Conservation (phyloP, 2,797 vertebrate species). For the Prionace glauca region DNA sequence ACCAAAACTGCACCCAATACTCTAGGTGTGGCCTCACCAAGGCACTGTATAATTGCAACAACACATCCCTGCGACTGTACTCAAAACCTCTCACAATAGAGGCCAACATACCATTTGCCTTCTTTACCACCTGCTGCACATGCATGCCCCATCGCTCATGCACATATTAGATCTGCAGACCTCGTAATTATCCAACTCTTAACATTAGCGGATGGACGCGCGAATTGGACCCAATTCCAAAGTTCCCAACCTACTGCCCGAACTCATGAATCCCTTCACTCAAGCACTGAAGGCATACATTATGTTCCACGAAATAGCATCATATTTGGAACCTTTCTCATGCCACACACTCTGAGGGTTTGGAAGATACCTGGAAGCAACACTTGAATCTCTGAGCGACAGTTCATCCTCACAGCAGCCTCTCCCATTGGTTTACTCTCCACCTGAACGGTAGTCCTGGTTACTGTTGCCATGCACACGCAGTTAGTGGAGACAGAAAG, state of each 20-base stretch:
- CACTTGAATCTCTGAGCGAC: not conserved
- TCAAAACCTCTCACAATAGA: no score
- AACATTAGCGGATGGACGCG: not conserved
- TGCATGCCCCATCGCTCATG: not conserved
- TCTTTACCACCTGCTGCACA: no score
- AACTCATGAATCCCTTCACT: not conserved
- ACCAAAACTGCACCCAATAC: no score
- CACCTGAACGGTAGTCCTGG: constrained; percentile 2
- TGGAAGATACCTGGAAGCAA: not conserved
- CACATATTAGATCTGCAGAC: not conserved
- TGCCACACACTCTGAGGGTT: not conserved
- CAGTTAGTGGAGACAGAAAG: not conserved
- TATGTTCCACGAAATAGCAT: not conserved
- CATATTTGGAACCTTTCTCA: not conserved
- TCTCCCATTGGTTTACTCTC: not conserved
- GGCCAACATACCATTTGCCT: no score
- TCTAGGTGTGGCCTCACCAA: no score
- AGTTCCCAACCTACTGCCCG: not conserved
- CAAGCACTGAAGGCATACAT: not conserved
- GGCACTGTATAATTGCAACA: no score
- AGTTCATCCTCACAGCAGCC: not conserved
- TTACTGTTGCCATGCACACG: constrained; percentile 22
- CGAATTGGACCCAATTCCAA: not conserved
- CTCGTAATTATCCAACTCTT: not conserved
- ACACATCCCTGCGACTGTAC: no score